Conservation (phyloP, 1,140 invertebrate species). For the Platorchestia sp. region DNA sequence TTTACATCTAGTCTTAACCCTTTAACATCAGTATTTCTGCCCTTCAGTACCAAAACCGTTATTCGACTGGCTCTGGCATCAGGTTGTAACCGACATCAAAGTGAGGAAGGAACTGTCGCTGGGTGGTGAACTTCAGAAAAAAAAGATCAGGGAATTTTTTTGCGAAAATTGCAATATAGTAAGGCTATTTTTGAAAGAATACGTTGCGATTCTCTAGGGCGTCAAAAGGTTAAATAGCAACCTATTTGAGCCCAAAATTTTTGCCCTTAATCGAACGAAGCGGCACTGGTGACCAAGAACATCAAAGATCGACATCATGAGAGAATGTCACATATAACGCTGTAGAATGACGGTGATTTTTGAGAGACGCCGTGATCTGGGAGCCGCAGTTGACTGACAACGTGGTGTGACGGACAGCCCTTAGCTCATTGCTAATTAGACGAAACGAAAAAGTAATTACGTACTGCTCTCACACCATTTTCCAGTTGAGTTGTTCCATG, state of each 20-base stretch:
- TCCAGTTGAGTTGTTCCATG: not conserved
- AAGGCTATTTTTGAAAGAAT: too few species aligned
- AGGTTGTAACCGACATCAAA: too few species aligned
- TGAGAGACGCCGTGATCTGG: not conserved
- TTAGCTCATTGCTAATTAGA: not conserved
- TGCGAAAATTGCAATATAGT: too few species aligned
- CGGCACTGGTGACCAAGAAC: not conserved
- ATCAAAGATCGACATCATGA: not conserved
- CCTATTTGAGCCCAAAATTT: not conserved
- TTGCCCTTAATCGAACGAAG: not conserved
- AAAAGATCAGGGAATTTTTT: too few species aligned
- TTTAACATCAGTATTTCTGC: too few species aligned
- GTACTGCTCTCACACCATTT: not conserved
- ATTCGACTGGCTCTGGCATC: too few species aligned
- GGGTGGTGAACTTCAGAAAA: too few species aligned
- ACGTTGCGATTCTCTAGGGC: too few species aligned
- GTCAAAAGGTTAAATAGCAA: too few species aligned
- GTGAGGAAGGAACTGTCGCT: too few species aligned
- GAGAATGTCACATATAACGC: not conserved
- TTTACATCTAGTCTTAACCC: too few species aligned
- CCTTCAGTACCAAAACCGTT: too few species aligned
- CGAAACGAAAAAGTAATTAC: slow-evolving; percentile 1
- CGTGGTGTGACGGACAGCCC: not conserved
- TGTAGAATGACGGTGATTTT: not conserved
- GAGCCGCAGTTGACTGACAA: not conserved